Percentiles rank a stretch among this genome's conserved stretches.
These are phyloP conservation scores for Melopsittacus undulatus DNA, from an alignment of 2,797 vertebrate genomes.

Conservation along the genomic window DNA sequence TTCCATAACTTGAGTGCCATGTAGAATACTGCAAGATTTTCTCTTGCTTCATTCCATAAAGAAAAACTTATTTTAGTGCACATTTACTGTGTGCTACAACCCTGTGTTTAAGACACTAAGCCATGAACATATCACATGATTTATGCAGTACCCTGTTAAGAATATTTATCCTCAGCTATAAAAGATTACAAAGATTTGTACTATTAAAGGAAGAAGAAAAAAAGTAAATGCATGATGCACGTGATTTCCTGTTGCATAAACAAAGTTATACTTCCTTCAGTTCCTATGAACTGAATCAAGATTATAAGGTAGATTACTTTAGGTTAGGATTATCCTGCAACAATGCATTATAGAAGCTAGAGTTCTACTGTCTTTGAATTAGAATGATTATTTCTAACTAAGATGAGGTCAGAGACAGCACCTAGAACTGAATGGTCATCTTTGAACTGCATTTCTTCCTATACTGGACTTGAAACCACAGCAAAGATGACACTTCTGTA, in stretches of 20 bases:
- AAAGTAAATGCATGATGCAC: neutral
- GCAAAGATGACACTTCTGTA: neutral
- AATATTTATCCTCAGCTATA: neutral
- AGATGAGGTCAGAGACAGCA: neutral
- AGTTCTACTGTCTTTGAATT: neutral
- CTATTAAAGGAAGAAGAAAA: neutral
- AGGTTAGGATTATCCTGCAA: neutral
- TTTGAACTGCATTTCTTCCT: neutral
- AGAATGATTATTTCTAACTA: neutral
- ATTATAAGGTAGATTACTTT: neutral
- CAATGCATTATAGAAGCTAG: neutral
- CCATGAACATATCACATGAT: neutral
- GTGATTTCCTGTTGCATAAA: neutral
- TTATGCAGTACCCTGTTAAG: neutral
- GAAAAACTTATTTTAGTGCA: slow-evolving; percentile 5
- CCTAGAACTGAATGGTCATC: neutral
- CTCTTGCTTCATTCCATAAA: slow-evolving; percentile 19
- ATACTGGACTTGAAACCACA: neutral
- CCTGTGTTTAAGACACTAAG: neutral
- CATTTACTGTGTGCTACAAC: slow-evolving; percentile 1
- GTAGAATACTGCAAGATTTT: slow-evolving; percentile 28
- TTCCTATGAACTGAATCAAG: neutral
- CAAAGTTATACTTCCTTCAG: neutral
- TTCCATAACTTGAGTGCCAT: neutral
- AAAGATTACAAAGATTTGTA: neutral